Percentiles rank a stretch among this genome's conserved stretches.
phyloP scores from a whole-genome alignment of 2,888 invertebrate genomes.

The Pachycephus smyrnensis region DNA sequence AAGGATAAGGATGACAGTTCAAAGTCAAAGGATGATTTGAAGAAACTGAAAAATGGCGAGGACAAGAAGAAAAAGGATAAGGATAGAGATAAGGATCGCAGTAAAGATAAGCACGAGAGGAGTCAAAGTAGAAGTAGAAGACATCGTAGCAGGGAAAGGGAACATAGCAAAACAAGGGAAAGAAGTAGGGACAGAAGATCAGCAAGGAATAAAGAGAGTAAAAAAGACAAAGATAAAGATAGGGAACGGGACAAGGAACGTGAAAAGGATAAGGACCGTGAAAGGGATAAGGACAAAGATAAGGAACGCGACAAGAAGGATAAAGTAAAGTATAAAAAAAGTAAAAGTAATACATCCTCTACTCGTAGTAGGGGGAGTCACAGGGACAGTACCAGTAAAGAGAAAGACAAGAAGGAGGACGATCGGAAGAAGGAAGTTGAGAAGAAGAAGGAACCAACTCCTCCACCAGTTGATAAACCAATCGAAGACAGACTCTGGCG shows the following conservation, averaged over 20 bases:
- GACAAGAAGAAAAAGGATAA: constrained; percentile 51
- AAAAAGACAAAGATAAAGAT: constrained; percentile 35
- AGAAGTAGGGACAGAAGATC: constrained; percentile 52
- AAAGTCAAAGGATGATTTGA: constrained; percentile 47
- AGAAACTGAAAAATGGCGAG: constrained; percentile 42
- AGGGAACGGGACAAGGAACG: constrained; percentile 43
- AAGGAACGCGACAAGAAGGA: constrained; percentile 43
- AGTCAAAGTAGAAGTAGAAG: constrained; percentile 45
- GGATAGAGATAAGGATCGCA: constrained; percentile 36
- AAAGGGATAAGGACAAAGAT: constrained; percentile 44
- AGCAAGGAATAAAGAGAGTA: constrained; percentile 22
- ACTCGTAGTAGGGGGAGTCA: constrained; percentile 32
- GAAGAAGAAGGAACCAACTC: constrained; percentile 15
- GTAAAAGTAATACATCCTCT: constrained; percentile 34
- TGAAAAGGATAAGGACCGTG: constrained; percentile 49
- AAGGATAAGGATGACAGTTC: constrained; percentile 19
- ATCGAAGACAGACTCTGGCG: constrained; percentile 71
- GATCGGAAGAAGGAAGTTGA: constrained; percentile 16
- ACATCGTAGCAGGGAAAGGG: constrained; percentile 44
- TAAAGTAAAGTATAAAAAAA: constrained; percentile 32
- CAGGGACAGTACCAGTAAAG: constrained; percentile 35
- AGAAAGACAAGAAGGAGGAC: constrained; percentile 44
- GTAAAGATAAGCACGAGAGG: constrained; percentile 28
- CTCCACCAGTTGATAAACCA: constrained; percentile 50
- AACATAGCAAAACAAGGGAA: constrained; percentile 50